phyloP scores from a whole-genome alignment of 2,888 invertebrate species.

The Malthinus flaveolus region DNA sequence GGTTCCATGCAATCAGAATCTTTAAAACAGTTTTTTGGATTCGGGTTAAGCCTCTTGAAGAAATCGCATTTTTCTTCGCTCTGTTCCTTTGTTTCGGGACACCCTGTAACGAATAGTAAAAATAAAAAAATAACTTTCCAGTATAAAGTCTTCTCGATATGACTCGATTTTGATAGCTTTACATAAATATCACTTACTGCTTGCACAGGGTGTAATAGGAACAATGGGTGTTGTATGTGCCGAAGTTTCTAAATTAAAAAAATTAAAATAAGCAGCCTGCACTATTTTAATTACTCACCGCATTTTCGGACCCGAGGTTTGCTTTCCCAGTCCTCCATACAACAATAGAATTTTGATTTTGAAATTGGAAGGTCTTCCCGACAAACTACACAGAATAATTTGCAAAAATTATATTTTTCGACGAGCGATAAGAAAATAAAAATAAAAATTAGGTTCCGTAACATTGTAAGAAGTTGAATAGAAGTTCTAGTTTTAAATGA shows the following conservation, averaged over 20 bases:
- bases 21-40: neutral
- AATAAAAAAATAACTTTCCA: no score
- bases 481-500: no score
- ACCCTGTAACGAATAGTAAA: neutral
- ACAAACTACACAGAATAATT: slow-evolving; percentile 1
- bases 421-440: neutral
- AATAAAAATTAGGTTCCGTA: no score
- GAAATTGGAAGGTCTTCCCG: neutral
- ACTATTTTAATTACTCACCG: neutral
- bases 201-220: no score
- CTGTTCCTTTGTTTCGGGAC: neutral
- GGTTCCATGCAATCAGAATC: neutral
- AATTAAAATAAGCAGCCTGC: no score
- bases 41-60: neutral
- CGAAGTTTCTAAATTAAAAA: neutral
- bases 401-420: neutral
- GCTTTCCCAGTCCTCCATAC: slow-evolving; percentile 12
- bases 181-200: no score
- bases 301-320: neutral
- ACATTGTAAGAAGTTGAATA: no score
- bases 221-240: no score
- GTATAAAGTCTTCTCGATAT: no score
- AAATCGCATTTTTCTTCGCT: neutral
- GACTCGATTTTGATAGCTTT: no score
- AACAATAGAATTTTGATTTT: slow-evolving; percentile 7